Conservation (phyloP, 2,797 vertebrate species). For the Melanotaenia trifasciata region DNA sequence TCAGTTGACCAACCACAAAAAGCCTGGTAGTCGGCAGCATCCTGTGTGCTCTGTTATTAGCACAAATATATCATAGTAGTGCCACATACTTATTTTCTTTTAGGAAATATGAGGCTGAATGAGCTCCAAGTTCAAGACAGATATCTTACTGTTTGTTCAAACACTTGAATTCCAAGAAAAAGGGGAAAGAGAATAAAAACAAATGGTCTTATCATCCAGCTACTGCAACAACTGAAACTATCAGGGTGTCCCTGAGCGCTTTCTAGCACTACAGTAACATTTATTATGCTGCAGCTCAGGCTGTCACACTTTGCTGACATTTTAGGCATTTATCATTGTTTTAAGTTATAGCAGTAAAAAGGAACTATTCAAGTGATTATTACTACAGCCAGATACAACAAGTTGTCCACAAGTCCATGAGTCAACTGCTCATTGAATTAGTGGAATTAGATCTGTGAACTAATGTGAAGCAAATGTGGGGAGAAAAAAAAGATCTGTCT, state of each 20-base stretch:
- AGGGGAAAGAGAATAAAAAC: not conserved
- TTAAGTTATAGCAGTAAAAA: not conserved
- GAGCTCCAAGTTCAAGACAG: not conserved
- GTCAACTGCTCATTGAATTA: not conserved
- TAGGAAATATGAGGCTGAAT: slow-evolving; percentile 1
- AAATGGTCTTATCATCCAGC: slow-evolving; percentile 8
- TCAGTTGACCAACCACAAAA: slow-evolving; percentile 47
- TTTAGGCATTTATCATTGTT: not conserved
- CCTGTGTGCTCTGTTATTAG: slow-evolving; percentile 14
- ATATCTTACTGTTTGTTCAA: slow-evolving; percentile 8
- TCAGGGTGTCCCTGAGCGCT: not conserved
- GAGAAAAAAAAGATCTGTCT: no score
- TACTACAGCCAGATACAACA: not conserved
- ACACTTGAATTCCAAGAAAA: not conserved
- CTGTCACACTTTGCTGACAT: not conserved
- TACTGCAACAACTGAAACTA: not conserved
- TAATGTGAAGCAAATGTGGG: no score
- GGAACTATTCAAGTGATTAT: not conserved
- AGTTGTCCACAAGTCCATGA: not conserved
- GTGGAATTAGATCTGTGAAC: not conserved
- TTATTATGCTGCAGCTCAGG: not conserved
- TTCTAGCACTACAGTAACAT: not conserved
- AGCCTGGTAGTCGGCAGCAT: slow-evolving; percentile 15
- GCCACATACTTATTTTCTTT: not conserved
- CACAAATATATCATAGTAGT: slow-evolving; percentile 9